Evolutionary conservation across 1,140 invertebrate species (phyloP), one percentile per base, ranked within the genome.

Genomic region (Drosophila tani): DNA sequence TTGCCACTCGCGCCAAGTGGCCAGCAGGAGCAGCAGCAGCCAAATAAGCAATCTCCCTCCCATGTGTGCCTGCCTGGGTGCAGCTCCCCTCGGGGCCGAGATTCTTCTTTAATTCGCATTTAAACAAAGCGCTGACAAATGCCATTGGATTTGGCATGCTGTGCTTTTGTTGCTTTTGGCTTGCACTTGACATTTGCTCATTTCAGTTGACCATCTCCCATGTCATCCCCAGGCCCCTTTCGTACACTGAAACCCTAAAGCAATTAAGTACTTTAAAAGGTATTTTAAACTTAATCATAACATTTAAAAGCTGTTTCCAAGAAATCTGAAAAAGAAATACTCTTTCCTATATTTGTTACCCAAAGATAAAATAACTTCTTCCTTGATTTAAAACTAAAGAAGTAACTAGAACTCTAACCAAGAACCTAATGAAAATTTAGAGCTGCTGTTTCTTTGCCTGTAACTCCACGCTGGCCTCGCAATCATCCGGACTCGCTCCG

Each of bases 61-160:
- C 68, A 75, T 71, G 43, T 53, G 60, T 56, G 58, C 49, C 58
- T 59, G 60, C 9, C 2, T 49, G 49, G 51, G 15, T 50, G 15
- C 32, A 47, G 14, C 5, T 32, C 57, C 12, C 43, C 27, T 6
- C 14, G 41, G 9, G 11, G 46, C 24, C 57, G 47, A 50, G 43
- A 49, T 84, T 81, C 78, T 87, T 88, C 78, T 87, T 88, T 87
- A 90, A 88, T 84, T 88, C 81, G 46, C 74, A 70, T 88, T 88
- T 77, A 88, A 83, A 80, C 60, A 78, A 77, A 77, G 46, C 41
- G 49, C 40, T 51, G 51, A 65, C 55, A 68, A 73, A 73, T 71
- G 35, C 38, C 68, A 43, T 60, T 73, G 67, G 67, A 32, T 59
- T 73, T 73, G 66, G 38, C 41, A 12, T 43, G 53, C 71, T 73